These are phyloP conservation scores for Ochlodes sylvanus DNA, from an alignment of 2,888 invertebrate species.

Conservation along the genomic window DNA sequence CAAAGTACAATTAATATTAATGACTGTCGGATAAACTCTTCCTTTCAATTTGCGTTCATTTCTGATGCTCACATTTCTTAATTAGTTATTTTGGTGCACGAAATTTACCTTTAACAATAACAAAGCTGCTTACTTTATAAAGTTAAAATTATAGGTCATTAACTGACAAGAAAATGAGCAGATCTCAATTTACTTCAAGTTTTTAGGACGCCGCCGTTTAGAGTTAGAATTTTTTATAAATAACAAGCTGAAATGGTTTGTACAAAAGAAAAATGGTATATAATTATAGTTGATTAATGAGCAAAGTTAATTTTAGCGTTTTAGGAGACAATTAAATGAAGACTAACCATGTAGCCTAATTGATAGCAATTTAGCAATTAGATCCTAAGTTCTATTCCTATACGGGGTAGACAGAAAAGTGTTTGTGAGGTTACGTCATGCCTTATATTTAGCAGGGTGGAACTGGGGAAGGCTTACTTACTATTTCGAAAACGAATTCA, in stretches of 20 bases:
- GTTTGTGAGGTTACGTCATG: too few species aligned
- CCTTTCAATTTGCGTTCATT: slow-evolving; percentile 62
- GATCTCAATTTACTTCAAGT: slow-evolving; percentile 65
- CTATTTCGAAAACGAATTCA: too few species aligned
- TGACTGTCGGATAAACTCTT: slow-evolving; percentile 52
- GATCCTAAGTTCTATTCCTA: too few species aligned
- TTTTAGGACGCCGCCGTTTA: slow-evolving; percentile 64
- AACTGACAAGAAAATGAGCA: slow-evolving; percentile 72
- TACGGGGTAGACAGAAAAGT: too few species aligned
- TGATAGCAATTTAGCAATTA: too few species aligned
- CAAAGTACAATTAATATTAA: not conserved
- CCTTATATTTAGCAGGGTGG: too few species aligned
- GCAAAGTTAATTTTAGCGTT: not conserved
- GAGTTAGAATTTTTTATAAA: slow-evolving; percentile 58
- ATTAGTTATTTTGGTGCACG: slow-evolving; percentile 72
- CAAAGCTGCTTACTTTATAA: slow-evolving; percentile 76
- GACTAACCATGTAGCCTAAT: too few species aligned
- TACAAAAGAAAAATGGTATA: not conserved
- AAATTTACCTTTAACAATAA: slow-evolving; percentile 75
- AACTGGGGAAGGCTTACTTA: too few species aligned
- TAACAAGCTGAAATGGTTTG: slow-evolving; percentile 44
- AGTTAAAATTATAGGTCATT: slow-evolving; percentile 81
- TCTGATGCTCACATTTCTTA: slow-evolving; percentile 71
- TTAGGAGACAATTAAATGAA: too few species aligned
- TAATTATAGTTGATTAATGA: not conserved